Evolutionary conservation across 2,888 invertebrate genomes (phyloP).

Genomic region (Acanthosepion pharaonis): DNA sequence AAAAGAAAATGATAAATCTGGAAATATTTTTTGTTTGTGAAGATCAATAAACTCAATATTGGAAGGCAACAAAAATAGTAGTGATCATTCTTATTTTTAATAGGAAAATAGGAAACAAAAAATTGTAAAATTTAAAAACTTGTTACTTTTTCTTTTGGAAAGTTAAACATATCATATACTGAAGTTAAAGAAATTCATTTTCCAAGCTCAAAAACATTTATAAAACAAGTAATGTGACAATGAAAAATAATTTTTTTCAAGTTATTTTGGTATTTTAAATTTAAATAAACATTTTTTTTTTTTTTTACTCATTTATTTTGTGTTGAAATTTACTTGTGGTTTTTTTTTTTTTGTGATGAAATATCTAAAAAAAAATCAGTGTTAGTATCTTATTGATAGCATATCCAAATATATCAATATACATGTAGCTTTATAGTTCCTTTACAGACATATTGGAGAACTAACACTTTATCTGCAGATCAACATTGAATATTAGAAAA

Average conservation of each 20-base stretch:
- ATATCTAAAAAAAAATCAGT: not conserved
- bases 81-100: not conserved
- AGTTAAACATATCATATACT: constrained; percentile 15
- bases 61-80: not conserved
- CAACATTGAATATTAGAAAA: not conserved
- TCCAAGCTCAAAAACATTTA: not conserved
- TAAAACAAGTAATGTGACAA: not conserved
- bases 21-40: not conserved
- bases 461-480: not conserved
- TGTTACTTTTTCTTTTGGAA: not conserved
- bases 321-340: not conserved
- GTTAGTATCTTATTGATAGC: constrained; percentile 3
- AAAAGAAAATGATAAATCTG: not conserved
- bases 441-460: not conserved
- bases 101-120: not conserved
- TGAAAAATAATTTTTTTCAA: not conserved
- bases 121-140: not conserved
- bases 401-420: not conserved
- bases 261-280: not conserved
- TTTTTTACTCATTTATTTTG: too few relatives aligned
- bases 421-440: not conserved
- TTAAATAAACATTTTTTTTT: too few relatives aligned
- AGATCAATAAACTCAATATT: not conserved
- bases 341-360: not conserved
- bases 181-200: not conserved